Base-by-base conservation (phyloP, 2,113 vertebrate genomes). In the Hemibagrus wyckioides region DNA sequence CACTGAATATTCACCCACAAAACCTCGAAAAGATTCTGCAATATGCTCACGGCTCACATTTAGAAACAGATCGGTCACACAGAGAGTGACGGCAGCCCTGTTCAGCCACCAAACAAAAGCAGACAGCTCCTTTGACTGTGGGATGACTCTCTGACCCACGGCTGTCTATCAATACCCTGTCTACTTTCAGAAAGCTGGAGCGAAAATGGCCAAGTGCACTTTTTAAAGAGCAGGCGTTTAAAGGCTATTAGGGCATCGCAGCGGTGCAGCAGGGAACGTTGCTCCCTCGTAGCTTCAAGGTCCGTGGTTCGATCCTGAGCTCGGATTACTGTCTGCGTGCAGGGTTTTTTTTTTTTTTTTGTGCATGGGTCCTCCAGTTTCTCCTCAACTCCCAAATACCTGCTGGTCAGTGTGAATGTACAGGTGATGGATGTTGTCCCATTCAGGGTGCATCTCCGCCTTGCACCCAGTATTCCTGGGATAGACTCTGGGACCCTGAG, bases 121-220 rank as follows among this genome's bases (percentile, higher is more conserved):
- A 48, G n/a, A 4, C 13, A 28, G 11, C n/a, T 30, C 28, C 28
- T 79, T 4, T 79, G 76, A 19, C n/a, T 33, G 5, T 0, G 28
- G 39, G 69, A 73, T 82, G 57, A 90, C 90, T 89, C 67, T 59
- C 86, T 93, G 94, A 93, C 93, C 93, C 93, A 94, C 92, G 92
- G 92, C 91, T 93, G 93, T 91, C 93, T 71, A 89, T 94, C 92
- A 93, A 91, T 75, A 87, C 87, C 80, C 80, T 54, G 33, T 63
- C 85, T 48, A 28, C 30, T 85, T 90, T 91, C 85, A 84, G 84
- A 89, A 87, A 73, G 73, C 67, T 33, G 91, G 80, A 88, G 88
- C 89, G 87, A 89, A 79, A 77, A 28, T 5, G 80, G 52, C n/a
- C 67, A 80, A 39, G 52, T 86, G 87, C 65, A 69, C 63, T 75